Percentiles rank a stretch among this genome's conserved stretches.
Conservation (phyloP, 1,140 invertebrate genomes). For the Muscidifurax raptorellus region DNA sequence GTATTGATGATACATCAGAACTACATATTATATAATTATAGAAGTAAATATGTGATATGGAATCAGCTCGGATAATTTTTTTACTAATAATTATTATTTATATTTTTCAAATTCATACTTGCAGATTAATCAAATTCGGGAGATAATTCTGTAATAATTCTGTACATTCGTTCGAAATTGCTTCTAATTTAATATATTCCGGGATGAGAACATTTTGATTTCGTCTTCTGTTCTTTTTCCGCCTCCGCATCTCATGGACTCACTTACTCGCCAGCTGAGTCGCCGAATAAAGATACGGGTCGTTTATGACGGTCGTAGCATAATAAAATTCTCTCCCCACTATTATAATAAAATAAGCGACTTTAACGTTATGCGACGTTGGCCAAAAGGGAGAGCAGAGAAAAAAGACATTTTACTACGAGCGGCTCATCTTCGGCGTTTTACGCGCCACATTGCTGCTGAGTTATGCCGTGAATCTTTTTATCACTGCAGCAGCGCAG, state of each 20-base stretch:
- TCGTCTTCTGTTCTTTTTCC: conserved; percentile 23
- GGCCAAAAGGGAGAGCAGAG: neutral
- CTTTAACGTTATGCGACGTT: conserved; percentile 40
- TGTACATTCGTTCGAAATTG: too few species aligned
- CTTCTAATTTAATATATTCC: too few species aligned
- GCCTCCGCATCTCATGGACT: neutral
- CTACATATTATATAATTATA: too few species aligned
- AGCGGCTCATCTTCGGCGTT: conserved; percentile 24
- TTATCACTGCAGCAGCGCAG: conserved; percentile 34
- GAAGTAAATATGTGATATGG: too few species aligned
- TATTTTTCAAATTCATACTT: too few species aligned
- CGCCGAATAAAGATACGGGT: conserved; percentile 42
- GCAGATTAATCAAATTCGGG: too few species aligned
- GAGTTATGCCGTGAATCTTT: conserved; percentile 36
- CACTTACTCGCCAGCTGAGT: neutral
- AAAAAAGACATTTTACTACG: conserved; percentile 22
- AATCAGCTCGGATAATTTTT: too few species aligned
- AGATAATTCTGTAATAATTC: too few species aligned
- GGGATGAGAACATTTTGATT: neutral
- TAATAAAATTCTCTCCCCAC: conserved; percentile 55
- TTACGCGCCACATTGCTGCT: neutral
- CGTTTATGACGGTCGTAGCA: conserved; percentile 33
- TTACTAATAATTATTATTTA: too few species aligned
- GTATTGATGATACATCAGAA: too few species aligned
- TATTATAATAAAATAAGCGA: conserved; percentile 50